These are phyloP conservation scores for Himalopsyche tibetana DNA, from an alignment of 2,888 invertebrate genomes.

Conservation along the genomic window DNA sequence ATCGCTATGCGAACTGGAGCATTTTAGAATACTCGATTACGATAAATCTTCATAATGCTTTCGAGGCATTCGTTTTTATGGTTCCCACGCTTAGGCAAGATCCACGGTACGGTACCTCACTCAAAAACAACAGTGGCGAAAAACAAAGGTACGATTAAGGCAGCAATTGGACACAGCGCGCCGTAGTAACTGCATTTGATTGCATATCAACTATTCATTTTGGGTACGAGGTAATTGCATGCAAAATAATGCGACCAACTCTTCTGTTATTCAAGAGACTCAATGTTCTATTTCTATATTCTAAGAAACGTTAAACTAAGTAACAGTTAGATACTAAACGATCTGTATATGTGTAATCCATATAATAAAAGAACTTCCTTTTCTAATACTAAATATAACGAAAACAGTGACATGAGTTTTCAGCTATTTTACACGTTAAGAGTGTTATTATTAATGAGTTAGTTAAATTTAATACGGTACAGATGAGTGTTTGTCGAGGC, in stretches of 20 bases:
- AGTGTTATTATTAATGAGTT: too few relatives aligned
- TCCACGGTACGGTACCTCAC: slow-evolving; percentile 45
- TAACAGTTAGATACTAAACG: background rate
- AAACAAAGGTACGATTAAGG: slow-evolving; percentile 60
- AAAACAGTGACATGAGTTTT: too few relatives aligned
- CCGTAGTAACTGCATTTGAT: slow-evolving; percentile 61
- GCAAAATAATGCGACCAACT: background rate
- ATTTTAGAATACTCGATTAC: slow-evolving; percentile 34
- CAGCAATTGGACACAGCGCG: slow-evolving; percentile 56
- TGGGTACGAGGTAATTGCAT: slow-evolving; percentile 45
- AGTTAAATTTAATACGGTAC: too few relatives aligned
- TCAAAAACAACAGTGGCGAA: slow-evolving; percentile 54
- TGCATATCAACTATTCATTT: slow-evolving; percentile 58
- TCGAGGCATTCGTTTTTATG: background rate
- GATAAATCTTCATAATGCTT: slow-evolving; percentile 38
- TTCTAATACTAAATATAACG: too few relatives aligned
- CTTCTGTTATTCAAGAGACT: slow-evolving; percentile 8
- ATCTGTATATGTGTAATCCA: too few relatives aligned
- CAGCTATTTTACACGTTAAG: too few relatives aligned
- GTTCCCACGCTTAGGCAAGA: slow-evolving; percentile 50
- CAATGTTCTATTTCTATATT: background rate
- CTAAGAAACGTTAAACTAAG: background rate
- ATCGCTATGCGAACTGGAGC: slow-evolving; percentile 29
- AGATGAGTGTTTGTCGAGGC: background rate
- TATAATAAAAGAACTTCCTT: too few relatives aligned